Conservation (phyloP, 1,140 invertebrate species). For the Mya arenaria region DNA sequence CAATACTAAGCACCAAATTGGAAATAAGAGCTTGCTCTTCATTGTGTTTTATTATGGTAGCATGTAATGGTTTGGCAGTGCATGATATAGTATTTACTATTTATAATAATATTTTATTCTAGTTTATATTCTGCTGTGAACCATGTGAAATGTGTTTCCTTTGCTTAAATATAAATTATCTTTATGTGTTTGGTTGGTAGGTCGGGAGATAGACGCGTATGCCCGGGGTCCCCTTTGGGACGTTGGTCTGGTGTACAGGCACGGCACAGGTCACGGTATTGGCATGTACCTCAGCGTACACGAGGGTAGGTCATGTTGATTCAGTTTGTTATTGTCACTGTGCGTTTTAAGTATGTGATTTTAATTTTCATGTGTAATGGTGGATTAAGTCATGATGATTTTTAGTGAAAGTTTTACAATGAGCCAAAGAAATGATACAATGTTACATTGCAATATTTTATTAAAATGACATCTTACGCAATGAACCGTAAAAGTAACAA, state of each 20-base stretch:
- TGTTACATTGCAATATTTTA: no score
- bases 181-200: conserved; percentile 52
- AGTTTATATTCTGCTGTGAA: neutral
- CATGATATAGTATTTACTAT: neutral
- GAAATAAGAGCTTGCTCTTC: neutral
- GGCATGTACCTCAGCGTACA: conserved; percentile 98
- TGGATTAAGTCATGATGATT: no score
- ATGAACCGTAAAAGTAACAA: no score
- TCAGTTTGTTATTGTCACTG: no score
- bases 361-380: no score
- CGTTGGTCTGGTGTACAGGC: conserved; percentile 95
- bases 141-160: neutral
- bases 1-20: neutral
- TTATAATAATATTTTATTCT: neutral
- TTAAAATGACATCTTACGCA: no score
- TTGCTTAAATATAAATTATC: neutral
- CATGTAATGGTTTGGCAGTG: neutral
- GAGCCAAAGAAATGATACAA: no score
- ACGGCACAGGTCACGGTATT: conserved; percentile 98
- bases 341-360: no score
- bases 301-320: conserved; percentile 85
- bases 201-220: conserved; percentile 87
- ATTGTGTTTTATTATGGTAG: neutral
- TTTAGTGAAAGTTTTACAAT: no score
- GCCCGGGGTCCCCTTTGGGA: conserved; percentile 94